Base-by-base conservation (phyloP, 1,140 invertebrate species). In the Oryctes rhinoceros region DNA sequence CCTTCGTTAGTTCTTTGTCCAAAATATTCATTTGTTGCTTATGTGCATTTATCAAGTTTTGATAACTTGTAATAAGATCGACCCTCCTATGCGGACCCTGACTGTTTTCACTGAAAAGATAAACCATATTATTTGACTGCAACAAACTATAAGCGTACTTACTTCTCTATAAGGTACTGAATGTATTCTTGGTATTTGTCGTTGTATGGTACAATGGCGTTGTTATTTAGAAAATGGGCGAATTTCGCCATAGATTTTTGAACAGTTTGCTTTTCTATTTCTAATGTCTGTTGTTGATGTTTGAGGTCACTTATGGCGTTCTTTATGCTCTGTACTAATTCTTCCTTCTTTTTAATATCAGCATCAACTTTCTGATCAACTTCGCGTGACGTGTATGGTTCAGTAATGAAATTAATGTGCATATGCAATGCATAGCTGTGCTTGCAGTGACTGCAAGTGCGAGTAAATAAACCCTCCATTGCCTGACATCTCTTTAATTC, bases 111-210 rank as follows among this genome's bases (percentile, higher is more conserved):
- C 53, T 59, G n/a, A 11, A 59, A 59, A 59, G 0, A 15, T 59
- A 59, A n/a, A 4, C 2, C 6, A 18, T n/a, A 18, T n/a, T 18
- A 18, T 6, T 0, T 53, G 49, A 13, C 13, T 15, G 0, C 2
- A 13, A 53, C 13, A 15, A 53, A 9, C 11, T 44, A 1, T 37
- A 44, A 79, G 35, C 9, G 15, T 78, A 79, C 82, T 80, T 77
- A 84, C 84, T 78, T 82, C 2, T 67, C 62, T 35, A 84, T 83
- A n/a, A 84, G 48, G 79, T 85, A 84, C n/a, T 84, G 71, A 5
- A 85, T 82, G 67, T 84, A 85, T 15, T 84, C 80, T 18, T 80
- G 78, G 59, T 85, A 85, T 10, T 81, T 80, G 80, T 85, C 84
- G 67, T 79, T 84, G 44, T 84, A 85, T 1, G 84, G 81, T 15